Conservation (phyloP, 2,888 invertebrate species). For the Spodoptera picta region DNA sequence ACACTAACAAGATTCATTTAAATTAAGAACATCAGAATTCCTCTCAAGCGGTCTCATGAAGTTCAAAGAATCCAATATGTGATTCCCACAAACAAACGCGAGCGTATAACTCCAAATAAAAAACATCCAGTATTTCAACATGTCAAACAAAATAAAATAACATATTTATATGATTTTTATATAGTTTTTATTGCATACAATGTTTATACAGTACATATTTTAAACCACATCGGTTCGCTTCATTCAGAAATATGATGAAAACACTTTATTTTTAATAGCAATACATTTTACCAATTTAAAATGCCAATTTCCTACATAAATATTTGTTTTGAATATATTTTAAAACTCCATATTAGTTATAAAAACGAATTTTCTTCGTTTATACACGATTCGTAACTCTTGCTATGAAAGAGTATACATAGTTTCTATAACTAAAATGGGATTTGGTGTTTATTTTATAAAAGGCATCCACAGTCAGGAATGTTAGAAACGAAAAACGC, state of each 20-base stretch:
- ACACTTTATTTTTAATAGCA: too few relatives aligned
- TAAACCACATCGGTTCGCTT: constrained; percentile 20
- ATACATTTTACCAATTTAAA: too few relatives aligned
- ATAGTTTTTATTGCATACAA: constrained; percentile 41
- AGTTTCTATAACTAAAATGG: neutral
- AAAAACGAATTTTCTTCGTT: constrained; percentile 2
- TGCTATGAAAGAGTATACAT: too few relatives aligned
- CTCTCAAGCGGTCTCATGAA: neutral
- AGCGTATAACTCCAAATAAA: too few relatives aligned
- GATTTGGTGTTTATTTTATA: constrained; percentile 17
- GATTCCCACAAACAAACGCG: too few relatives aligned
- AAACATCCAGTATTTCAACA: neutral
- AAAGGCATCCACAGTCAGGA: constrained; percentile 42
- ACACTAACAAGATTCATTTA: constrained; percentile 61
- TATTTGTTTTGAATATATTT: constrained; percentile 1
- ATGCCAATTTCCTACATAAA: too few relatives aligned
- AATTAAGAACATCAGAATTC: constrained; percentile 25
- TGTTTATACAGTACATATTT: constrained; percentile 40
- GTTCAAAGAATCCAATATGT: constrained; percentile 19
- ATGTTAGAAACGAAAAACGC: constrained; percentile 39
- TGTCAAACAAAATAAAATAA: constrained; percentile 41
- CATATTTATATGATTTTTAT: constrained; percentile 36
- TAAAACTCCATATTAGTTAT: constrained; percentile 10
- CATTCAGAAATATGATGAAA: constrained; percentile 9
- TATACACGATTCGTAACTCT: too few relatives aligned